Base-by-base conservation (phyloP, 2,888 invertebrate species). In the Dromius quadrimaculatus region DNA sequence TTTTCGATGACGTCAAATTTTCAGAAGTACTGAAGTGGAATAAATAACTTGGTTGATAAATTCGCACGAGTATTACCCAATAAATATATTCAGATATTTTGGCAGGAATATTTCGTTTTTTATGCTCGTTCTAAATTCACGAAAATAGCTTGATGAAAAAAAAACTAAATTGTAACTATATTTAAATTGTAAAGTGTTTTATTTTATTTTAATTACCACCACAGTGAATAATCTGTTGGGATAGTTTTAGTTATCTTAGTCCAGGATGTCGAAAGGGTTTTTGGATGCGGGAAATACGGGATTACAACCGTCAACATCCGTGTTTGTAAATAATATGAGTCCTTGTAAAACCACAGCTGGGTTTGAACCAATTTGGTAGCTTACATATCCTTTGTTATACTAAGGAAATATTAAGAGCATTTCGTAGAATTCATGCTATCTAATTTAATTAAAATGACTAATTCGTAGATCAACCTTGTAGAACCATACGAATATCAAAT, bases 271-370 rank as follows among this genome's bases (percentile, higher is more conserved):
- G 9, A 17, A 41, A 41, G 15, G 41, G 41, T 11, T 41, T 41
- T 41, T 41, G 23, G 50, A 28, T 54, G 15, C 50, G 28, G 50
- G 50, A 54, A 54, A 28, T 54, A 8, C 41, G 15, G 15, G 4
- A 54, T 54, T 54, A 54, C 28, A 54, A 54, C 28, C 23, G 50
- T 54, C 50, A 54, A 54, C 50, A 54, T 54, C 50, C 50, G 50
- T 28, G 50, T 54, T 54, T 54, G 50, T 54, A 54, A 54, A 54
- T 54, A 54, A 54, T 54, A 54, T 28, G n/a, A n/a, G n/a, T n/a
- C n/a, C n/a, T n/a, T n/a, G n/a, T n/a, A n/a, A n/a, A n/a, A n/a
- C n/a, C n/a, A n/a, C n/a, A n/a, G n/a, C n/a, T n/a, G n/a, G n/a
- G n/a, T n/a, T n/a, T n/a, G n/a, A n/a, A n/a, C n/a, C n/a, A n/a